These are phyloP conservation scores for Griposia aprilina DNA, from an alignment of 2,888 invertebrate genomes.

Conservation along the genomic window DNA sequence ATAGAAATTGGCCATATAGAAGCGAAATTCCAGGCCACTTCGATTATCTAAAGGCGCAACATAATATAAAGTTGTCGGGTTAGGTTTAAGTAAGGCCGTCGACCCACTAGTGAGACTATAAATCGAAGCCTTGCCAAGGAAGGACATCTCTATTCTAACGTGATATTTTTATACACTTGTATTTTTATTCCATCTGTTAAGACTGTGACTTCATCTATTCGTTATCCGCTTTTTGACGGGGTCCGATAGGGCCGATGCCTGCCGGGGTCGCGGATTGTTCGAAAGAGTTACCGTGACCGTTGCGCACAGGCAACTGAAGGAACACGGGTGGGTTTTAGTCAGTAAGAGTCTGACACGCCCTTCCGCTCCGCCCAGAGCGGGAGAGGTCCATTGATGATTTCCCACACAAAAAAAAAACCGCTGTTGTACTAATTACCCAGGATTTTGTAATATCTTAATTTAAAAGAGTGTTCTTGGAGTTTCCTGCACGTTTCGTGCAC, in stretches of 20 bases:
- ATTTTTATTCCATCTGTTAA: neutral
- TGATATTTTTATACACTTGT: neutral
- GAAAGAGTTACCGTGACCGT: too few relatives aligned
- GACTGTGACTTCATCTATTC: neutral
- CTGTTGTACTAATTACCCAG: neutral
- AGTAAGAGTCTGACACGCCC: too few relatives aligned
- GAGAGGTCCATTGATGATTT: too few relatives aligned
- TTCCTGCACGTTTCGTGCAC: too few relatives aligned
- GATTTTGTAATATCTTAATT: too few relatives aligned
- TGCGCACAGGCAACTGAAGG: too few relatives aligned
- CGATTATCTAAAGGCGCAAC: conserved; percentile 35
- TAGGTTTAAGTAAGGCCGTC: conserved; percentile 1
- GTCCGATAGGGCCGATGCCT: too few relatives aligned
- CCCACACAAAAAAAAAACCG: too few relatives aligned
- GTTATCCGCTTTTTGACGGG: neutral
- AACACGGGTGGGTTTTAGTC: too few relatives aligned
- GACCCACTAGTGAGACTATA: conserved; percentile 19
- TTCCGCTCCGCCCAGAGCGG: too few relatives aligned
- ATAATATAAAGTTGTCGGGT: conserved; percentile 20
- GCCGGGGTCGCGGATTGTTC: too few relatives aligned
- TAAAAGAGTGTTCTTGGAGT: too few relatives aligned
- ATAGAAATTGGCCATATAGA: neutral
- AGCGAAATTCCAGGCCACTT: conserved; percentile 37
- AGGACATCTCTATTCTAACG: conserved; percentile 15
- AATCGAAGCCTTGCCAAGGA: neutral